Base-by-base conservation (phyloP, 2,113 vertebrate genomes). In the Archilochus colubris region DNA sequence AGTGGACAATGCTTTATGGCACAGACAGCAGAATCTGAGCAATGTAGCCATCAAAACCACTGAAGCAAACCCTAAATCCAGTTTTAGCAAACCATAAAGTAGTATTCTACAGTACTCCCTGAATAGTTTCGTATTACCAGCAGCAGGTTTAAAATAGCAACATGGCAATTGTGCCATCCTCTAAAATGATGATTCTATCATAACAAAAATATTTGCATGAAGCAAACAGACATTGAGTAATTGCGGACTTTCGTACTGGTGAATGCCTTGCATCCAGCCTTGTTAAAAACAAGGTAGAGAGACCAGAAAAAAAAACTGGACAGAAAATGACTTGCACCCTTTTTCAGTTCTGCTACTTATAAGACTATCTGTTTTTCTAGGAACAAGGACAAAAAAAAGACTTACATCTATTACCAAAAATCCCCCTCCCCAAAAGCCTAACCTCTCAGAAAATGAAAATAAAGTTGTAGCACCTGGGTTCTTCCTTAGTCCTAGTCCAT, bases 131-230 rank as follows among this genome's bases (percentile, higher is more conserved):
- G 1, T 74, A 57, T 88, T 85, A 64, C 87, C 51, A 86, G 31
- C 68, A 63, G 43, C 31, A 63, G 61, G 68, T 74, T 95, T 86
- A 94, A 94, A 95, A 96, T 91, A 96, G 93, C 55, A 96, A 91
- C 93, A 82, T 8, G 8, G 86, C 55, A 81, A 95, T 95, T 90
- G 62, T 91, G 64, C 87, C 82, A 91, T 81, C 76, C 48, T 90
- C 79, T 55, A 80, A 92, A 94, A 73, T 66, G 92, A 77, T 30
- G 48, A 67, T 76, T 77, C 46, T 54, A 69, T 82, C 87, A 77
- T 58, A 86, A 88, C 79, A 86, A 94, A 97, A 97, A 94, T 93
- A 96, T 95, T 95, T 95, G 72, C 79, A 15, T 78, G 64, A 85
- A 95, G 85, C 86, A 94, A 94, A 82, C 1, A 36, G 63, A 82